Percentiles rank a stretch among this genome's conserved stretches.
Evolutionary conservation across 2,113 vertebrate genomes (phyloP).

Genomic region (Mesembrinibis cayennensis): DNA sequence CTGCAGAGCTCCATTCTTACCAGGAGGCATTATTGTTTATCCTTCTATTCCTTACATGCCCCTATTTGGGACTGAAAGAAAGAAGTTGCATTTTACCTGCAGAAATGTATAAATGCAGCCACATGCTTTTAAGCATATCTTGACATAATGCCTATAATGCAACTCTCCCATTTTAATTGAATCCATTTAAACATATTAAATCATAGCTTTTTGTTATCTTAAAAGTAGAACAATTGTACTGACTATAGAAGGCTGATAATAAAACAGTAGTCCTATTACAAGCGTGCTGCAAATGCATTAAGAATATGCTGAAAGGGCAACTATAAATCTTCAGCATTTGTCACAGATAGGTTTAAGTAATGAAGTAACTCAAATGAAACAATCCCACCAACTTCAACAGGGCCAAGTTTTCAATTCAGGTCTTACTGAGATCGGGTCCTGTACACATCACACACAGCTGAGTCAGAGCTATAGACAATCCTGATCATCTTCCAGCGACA

Average conservation of each 20-base stretch:
- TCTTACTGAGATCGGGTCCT: not conserved
- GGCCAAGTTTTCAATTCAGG: not conserved
- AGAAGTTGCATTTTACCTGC: not conserved
- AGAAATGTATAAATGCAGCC: not conserved
- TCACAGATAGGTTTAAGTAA: not conserved
- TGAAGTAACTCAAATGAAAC: not conserved
- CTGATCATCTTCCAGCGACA: not conserved
- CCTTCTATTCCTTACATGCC: not conserved
- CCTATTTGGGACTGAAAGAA: not conserved
- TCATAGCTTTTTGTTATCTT: not conserved
- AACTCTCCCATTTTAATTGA: not conserved
- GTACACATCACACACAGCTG: not conserved
- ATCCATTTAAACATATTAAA: not conserved
- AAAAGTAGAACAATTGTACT: not conserved
- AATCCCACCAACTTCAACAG: not conserved
- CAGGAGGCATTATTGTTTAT: not conserved
- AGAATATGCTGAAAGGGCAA: not conserved
- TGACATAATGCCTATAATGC: not conserved
- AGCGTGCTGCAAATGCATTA: not conserved
- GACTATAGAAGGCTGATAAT: not conserved
- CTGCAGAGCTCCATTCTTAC: not conserved
- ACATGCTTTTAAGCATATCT: not conserved
- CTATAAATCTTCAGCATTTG: not conserved
- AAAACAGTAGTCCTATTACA: not conserved
- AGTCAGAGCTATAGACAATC: not conserved